Percentiles rank a stretch among this genome's conserved stretches.
Evolutionary conservation across 2,888 invertebrate species (phyloP).

Genomic region (Agrotis segetum): DNA sequence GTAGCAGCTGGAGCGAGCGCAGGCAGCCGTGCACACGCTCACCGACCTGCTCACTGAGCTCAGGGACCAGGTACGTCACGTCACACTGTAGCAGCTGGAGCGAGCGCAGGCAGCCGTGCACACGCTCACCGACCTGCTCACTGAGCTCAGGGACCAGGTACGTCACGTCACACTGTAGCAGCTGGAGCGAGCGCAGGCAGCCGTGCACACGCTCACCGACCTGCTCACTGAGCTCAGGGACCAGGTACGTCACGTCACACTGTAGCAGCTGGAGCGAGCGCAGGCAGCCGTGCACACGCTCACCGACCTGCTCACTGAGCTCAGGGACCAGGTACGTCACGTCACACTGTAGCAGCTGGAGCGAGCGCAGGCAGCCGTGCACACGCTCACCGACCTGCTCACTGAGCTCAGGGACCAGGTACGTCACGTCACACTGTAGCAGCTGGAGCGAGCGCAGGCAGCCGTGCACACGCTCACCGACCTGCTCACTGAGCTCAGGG

Average conservation of each 20-base stretch:
- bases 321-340: neutral
- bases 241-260: neutral
- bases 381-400: constrained; percentile 80
- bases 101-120: constrained; percentile 58
- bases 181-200: constrained; percentile 94
- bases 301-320: neutral
- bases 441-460: no score
- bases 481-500: constrained; percentile 95
- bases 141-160: neutral
- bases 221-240: constrained; percentile 76
- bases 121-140: neutral
- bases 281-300: constrained; percentile 93
- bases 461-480: constrained; percentile 92
- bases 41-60: neutral
- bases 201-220: constrained; percentile 3
- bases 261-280: constrained; percentile 94
- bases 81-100: constrained; percentile 92
- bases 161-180: constrained; percentile 81
- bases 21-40: neutral
- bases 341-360: constrained; percentile 92
- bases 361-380: constrained; percentile 94
- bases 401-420: constrained; percentile 1
- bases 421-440: no score
- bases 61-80: neutral
- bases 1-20: neutral